Base-by-base conservation (phyloP, 2,797 vertebrate species). In the Chiloscyllium punctatum region DNA sequence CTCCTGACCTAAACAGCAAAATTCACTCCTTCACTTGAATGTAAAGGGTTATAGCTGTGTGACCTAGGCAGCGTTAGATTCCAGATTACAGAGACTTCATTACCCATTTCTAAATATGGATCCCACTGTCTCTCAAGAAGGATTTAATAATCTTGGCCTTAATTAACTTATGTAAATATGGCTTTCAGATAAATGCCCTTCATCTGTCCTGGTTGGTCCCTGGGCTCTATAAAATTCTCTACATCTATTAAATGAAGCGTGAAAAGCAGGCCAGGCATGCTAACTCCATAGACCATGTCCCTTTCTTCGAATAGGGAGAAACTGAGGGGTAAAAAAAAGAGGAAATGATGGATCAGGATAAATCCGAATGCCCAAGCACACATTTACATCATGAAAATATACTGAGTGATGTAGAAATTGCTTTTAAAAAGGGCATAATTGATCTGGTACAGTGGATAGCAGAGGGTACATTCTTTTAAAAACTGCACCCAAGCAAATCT, bases 81-180 rank as follows among this genome's bases (percentile, higher is more conserved):
- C 94, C 48, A 95, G 30, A 15, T 77, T 33, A 33, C 71, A 5
- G 30, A 77, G 71, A 77, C 15, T 53, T 72, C 42, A 77, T 77
- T 72, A 53, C 48, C 94, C 48, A 95, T 77, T 77, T 95, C 71
- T 51, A 53, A 92, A 95, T 72, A 48, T 51, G 71, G 42, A 21
- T 72, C 33, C n/a, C 42, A 23, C 11, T 16, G 42, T 94, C 69
- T 74, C 94, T 95, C 25, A 72, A 77, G 48, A 95, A 72, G 48
- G n/a, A 72, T 48, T 95, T 77, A 53, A 18, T 27, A 95, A 95
- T 72, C 72, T 74, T 72, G 71, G 48, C 71, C 48, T 77, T 74
- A 95, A 95, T 95, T 95, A 77, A 95, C 71, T 95, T 95, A 33
- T 21, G 42, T 57, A 74, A 68, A 53, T 95, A 74, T 77, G 48